phyloP scores from a whole-genome alignment of 1,140 invertebrate species.

The Cotesia vestalis region DNA sequence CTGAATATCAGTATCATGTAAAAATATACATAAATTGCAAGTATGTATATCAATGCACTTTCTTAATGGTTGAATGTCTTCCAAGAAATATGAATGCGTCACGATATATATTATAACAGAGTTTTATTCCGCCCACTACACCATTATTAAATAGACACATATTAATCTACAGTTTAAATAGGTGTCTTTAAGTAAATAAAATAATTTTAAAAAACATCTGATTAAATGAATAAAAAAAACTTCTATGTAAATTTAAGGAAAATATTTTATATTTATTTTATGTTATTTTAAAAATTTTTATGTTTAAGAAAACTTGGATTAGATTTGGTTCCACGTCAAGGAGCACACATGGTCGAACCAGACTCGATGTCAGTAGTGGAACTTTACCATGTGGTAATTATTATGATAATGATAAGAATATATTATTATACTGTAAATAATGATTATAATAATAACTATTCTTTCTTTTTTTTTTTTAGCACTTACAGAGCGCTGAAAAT shows the following conservation, averaged over 20 bases:
- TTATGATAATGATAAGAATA: neutral
- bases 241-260: too few relatives aligned
- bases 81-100: constrained; percentile 42
- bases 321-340: constrained; percentile 89
- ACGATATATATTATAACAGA: neutral
- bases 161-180: too few relatives aligned
- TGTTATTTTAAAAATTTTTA: constrained; percentile 46
- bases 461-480: constrained; percentile 61
- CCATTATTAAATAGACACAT: too few relatives aligned
- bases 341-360: constrained; percentile 87
- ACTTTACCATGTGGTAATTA: constrained; percentile 81
- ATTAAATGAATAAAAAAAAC: too few relatives aligned
- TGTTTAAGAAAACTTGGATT: constrained; percentile 87
- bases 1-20: too few relatives aligned
- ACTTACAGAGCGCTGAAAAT: constrained; percentile 83
- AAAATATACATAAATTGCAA: too few relatives aligned
- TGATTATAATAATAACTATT: constrained; percentile 12
- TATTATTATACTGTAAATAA: neutral
- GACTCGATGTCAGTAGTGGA: constrained; percentile 88
- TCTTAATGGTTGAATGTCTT: neutral
- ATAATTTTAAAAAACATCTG: too few relatives aligned
- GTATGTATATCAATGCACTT: neutral
- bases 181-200: too few relatives aligned
- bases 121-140: too few relatives aligned
- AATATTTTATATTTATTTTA: too few relatives aligned